These are phyloP conservation scores for Megalops atlanticus DNA, from an alignment of 2,113 vertebrate species.

Conservation along the genomic window DNA sequence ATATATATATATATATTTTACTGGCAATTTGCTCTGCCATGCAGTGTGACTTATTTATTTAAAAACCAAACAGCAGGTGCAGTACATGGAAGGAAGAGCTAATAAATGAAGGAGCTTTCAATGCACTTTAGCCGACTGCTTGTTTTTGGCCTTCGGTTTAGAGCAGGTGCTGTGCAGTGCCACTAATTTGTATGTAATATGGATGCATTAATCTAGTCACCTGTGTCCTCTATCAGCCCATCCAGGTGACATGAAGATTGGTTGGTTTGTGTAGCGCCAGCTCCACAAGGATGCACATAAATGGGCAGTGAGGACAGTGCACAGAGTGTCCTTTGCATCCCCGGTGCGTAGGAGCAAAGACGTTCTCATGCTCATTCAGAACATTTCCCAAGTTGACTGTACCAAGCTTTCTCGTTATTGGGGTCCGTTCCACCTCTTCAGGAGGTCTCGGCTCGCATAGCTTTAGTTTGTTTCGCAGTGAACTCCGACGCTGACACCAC, in stretches of 20 bases:
- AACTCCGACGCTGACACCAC: background rate
- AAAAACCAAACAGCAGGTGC: background rate
- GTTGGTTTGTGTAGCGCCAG: background rate
- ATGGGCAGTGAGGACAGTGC: background rate
- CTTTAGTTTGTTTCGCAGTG: background rate
- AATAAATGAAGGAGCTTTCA: background rate
- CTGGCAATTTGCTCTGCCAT: background rate
- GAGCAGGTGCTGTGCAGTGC: background rate
- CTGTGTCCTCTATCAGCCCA: background rate
- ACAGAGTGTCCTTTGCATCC: background rate
- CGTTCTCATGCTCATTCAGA: background rate
- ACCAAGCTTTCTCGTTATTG: background rate
- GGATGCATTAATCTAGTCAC: background rate
- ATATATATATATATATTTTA: no score
- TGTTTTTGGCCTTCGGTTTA: background rate
- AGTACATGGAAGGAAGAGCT: background rate
- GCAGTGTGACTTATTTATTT: background rate
- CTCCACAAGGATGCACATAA: background rate
- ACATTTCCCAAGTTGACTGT: background rate
- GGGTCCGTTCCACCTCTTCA: background rate
- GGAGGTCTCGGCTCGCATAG: background rate
- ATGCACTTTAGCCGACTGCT: background rate
- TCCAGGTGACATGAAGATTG: background rate
- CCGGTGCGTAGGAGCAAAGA: background rate
- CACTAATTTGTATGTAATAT: conserved; percentile 2